Percentiles rank a stretch among this genome's conserved stretches.
Conservation (phyloP, 2,888 invertebrate genomes). For the Sesia apiformis region DNA sequence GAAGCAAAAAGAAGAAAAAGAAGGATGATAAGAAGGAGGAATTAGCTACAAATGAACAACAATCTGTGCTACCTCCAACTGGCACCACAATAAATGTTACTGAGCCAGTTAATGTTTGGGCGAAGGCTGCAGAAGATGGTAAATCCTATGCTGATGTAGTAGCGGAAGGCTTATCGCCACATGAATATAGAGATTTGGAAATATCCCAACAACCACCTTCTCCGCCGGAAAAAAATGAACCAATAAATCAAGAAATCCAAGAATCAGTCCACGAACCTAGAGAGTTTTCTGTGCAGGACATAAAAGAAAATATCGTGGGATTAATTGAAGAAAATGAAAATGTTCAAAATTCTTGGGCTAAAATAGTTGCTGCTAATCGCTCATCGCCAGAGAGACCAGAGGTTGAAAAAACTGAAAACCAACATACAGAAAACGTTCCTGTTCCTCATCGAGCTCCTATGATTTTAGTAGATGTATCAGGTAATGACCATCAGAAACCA, state of each 20-base stretch:
- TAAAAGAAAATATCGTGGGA: neutral
- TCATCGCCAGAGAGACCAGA: constrained; percentile 33
- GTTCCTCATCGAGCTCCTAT: constrained; percentile 29
- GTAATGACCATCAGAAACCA: constrained; percentile 27
- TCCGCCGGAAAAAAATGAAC: constrained; percentile 11
- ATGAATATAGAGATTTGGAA: constrained; percentile 15
- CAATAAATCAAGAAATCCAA: constrained; percentile 6
- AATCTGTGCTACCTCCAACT: constrained; percentile 6
- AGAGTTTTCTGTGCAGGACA: constrained; percentile 11
- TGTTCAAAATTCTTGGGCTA: constrained; percentile 46
- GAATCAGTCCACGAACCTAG: constrained; percentile 6
- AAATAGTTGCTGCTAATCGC: constrained; percentile 48
- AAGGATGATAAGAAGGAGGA: constrained; percentile 36
- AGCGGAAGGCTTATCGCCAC: constrained; percentile 50
- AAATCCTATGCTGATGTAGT: constrained; percentile 83
- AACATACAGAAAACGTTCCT: constrained; percentile 1
- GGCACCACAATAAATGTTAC: constrained; percentile 1
- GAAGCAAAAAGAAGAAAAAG: constrained; percentile 50
- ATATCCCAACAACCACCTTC: constrained; percentile 2
- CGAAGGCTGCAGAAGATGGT: constrained; percentile 66
- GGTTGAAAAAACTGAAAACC: constrained; percentile 10
- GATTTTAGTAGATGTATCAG: constrained; percentile 50
- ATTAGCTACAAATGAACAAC: constrained; percentile 4
- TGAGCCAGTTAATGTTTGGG: constrained; percentile 60
- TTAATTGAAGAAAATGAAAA: constrained; percentile 3